Evolutionary conservation across 1,140 invertebrate species (phyloP), one percentile per base, ranked within the genome.

Genomic region (fruit fly (Drosophila melanogaster)): DNA sequence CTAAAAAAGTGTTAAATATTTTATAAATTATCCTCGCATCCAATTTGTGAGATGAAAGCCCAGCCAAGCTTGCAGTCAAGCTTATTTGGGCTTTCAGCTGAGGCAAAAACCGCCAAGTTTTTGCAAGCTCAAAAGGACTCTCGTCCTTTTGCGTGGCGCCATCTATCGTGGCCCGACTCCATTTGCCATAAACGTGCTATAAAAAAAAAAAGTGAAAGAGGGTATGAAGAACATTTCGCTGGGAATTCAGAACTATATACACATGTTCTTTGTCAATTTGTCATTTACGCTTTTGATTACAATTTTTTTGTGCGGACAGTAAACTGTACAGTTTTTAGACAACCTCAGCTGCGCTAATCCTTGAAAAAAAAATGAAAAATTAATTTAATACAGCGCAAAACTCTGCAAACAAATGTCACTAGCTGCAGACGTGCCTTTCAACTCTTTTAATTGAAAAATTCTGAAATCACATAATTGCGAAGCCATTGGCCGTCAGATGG

Each of bases 401-500:
- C 33, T 19, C 14, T 47, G n/a, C n/a, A n/a, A 38, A 33, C 46
- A 14, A 64, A 8, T 66, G 43, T 49, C 41, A 38, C 37, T 38
- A 38, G 43, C 22, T 24, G 17, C 51, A 40, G 30, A 40, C 24
- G 26, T 44, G 30, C n/a, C 19, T 30, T 81, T 70, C 12, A 33
- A 7, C 17, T 24, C 12, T 70, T 83, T 67, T 84, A 84, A 84
- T 84, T 85, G 80, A 80, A 85, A 84, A 84, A 84, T 84, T 66
- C 56, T 85, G 71, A 84, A 84, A 85, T 84, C 81, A 83, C 76
- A 85, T 84, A 84, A 84, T 84, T 85, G 60, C 74, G 81, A 47
- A 43, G 43, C 30, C 67, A 61, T 46, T 62, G 64, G 64, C 53
- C 49, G 15, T 40, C 47, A 38, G 14, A 51, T 51, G 26, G 10